Conservation (phyloP, 1,140 invertebrate species). For the Aethina tumida region DNA sequence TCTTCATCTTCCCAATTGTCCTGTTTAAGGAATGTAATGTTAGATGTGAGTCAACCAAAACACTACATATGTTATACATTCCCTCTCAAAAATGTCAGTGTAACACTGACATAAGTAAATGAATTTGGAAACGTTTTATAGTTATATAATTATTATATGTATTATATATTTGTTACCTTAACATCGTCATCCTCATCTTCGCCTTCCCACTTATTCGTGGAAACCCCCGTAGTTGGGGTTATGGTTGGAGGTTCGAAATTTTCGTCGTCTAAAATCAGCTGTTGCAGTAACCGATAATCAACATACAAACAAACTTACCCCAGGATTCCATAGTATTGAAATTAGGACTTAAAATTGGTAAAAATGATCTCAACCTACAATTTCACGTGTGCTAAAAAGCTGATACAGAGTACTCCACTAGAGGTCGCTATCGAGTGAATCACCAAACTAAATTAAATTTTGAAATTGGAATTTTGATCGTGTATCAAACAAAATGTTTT, state of each 20-base stretch:
- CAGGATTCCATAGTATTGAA: slow-evolving; percentile 32
- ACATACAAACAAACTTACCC: slow-evolving; percentile 23
- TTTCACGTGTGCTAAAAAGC: slow-evolving; percentile 30
- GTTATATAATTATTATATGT: neutral
- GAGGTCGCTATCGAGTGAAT: slow-evolving; percentile 17
- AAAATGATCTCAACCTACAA: slow-evolving; percentile 21
- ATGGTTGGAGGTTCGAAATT: slow-evolving; percentile 30
- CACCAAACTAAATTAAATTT: neutral
- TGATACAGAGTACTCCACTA: slow-evolving; percentile 14
- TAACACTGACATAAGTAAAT: too few species aligned
- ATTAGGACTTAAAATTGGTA: slow-evolving; percentile 15
- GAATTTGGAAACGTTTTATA: neutral
- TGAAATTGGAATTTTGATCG: slow-evolving; percentile 4
- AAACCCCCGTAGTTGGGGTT: slow-evolving; percentile 7
- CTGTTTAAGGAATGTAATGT: slow-evolving; percentile 34
- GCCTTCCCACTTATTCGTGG: slow-evolving; percentile 73
- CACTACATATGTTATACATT: neutral
- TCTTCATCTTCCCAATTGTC: slow-evolving; percentile 78
- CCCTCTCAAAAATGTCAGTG: neutral
- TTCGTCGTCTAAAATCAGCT: slow-evolving; percentile 33
- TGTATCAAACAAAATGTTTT: slow-evolving; percentile 26
- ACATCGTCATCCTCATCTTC: slow-evolving; percentile 80
- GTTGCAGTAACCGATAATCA: too few species aligned
- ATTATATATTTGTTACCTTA: slow-evolving; percentile 49
- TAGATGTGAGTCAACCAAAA: neutral